Evolutionary conservation across 2,888 invertebrate genomes (phyloP), one percentile per base, ranked within the genome.

Genomic region (Lepetodrilus schrolli): DNA sequence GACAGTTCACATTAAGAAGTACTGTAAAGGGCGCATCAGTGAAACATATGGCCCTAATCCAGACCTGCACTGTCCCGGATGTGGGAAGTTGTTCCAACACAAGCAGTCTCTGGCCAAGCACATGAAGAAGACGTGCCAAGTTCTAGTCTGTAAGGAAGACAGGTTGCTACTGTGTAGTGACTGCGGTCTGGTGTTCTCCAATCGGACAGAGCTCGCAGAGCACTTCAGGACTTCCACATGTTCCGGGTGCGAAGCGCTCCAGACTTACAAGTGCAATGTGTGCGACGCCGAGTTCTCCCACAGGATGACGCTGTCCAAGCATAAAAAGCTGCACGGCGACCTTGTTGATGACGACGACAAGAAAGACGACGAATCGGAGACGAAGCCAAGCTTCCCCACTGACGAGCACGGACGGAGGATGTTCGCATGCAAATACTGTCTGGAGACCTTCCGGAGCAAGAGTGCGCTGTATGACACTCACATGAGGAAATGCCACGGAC

Each of bases 401-500:
- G 58, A 58, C 17, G 58, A 58, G 30, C 13, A 10, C 17, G 48
- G 66, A 23, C 37, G 66, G 34, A 58, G 66, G 34, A 43, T 58
- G 36, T 72, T 30, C 30, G 38, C 30, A n/a, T 72, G 72, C 36
- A 66, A 66, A n/a, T 37, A 34, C 13, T 72, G 72, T 10, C 30
- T 26, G n/a, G 65, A 72, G 21, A 65, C 65, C 0, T 72, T 72
- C 47, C 43, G 58, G 30, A 58, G 58, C 17, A 58, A 58, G 17
- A 58, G 58, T 34, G 58, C 58, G 3, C 58, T 58, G 3, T 58
- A 58, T 58, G 58, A 58, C 30, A 58, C 58, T 13, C 58, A 58
- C 34, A 58, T 58, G 58, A 58, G 58, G 30, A 58, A 30, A 17
- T 58, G 58, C 34, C 58, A 58, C 34, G 58, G 30, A 17, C 58